Base-by-base conservation (phyloP, 2,888 invertebrate species). In the Phaonia tiefii region DNA sequence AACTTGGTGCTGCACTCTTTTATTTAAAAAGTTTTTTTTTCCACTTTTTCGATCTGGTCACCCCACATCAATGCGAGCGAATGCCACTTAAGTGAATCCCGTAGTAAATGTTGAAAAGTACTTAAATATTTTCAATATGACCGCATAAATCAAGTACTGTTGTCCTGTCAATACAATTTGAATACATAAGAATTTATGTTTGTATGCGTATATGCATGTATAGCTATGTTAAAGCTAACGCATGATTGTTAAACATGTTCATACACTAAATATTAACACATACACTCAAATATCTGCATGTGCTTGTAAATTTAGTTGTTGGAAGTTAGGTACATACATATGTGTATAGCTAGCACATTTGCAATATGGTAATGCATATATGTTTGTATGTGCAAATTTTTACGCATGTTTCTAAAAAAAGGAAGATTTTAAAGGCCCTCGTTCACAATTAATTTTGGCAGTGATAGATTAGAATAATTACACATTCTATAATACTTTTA, bases 51-150 rank as follows among this genome's bases (percentile, higher is more conserved):
- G n/a, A n/a, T 65, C 1, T 56, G 56, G 26, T 17, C 58, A 60
- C 39, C 37, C 60, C 31, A 11, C 11, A n/a, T 13, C n/a, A 7
- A 20, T 22, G 63, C 63, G 46, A 74, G 74, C 65, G 56, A 20
- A 37, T 78, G 69, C 63, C 78, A 78, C 54, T 78, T 78, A 31
- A 44, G 56, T 42, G 31, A 31, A 63, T 65, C 11, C 31, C 26
- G 17, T 44, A 20, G 75, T 56, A 25, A 44, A 26, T 65, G 22
- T n/a, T 65, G 37, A 20, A 72, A 79, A 69, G 71, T 71, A 20
- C 65, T 54, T 44, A 71, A 72, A 72, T 72, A 72, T 75, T 79
- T 65, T 71, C 79, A 70, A 79, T 69, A 74, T 70, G 70, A 79
- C 73, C 79, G 63, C 69, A 74, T 65, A 70, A 73, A 73, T 78